Evolutionary conservation across 1,140 invertebrate genomes (phyloP).

Genomic region (Trissolcus basalis): DNA sequence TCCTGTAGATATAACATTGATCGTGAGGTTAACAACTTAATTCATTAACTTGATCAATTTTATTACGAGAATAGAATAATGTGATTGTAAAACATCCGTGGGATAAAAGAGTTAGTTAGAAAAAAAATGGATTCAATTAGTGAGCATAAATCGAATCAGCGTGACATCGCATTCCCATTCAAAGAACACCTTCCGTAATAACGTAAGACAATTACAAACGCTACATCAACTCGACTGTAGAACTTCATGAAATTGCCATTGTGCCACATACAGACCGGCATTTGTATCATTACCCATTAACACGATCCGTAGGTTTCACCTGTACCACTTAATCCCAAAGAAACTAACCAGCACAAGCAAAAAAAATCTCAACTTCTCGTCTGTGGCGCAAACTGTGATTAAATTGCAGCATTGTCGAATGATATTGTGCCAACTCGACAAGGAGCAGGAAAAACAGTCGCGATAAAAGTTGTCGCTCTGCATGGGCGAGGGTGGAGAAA

Average conservation of each 20-base stretch:
- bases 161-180: conserved; percentile 26
- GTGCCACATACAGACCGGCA: conserved; percentile 4
- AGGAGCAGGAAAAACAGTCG: not conserved
- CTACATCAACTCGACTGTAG: conserved; percentile 22
- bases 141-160: conserved; percentile 31
- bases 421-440: conserved; percentile 17
- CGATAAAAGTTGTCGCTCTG: conserved; percentile 1
- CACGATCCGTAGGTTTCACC: not conserved
- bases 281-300: conserved; percentile 34
- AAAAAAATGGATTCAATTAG: conserved; percentile 21
- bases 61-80: too few relatives aligned
- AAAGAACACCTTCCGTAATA: conserved; percentile 31
- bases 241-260: conserved; percentile 45
- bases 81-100: too few relatives aligned
- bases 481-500: not conserved
- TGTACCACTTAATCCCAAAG: not conserved
- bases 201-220: conserved; percentile 32
- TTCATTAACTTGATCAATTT: too few relatives aligned
- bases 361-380: not conserved
- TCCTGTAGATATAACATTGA: too few relatives aligned
- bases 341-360: conserved; percentile 2
- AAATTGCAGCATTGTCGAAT: conserved; percentile 35
- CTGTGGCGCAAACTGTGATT: conserved; percentile 7
- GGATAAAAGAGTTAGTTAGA: too few relatives aligned
- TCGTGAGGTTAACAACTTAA: too few relatives aligned